phyloP scores from a whole-genome alignment of 1,140 invertebrate species.

The Caerostris extrusa region DNA sequence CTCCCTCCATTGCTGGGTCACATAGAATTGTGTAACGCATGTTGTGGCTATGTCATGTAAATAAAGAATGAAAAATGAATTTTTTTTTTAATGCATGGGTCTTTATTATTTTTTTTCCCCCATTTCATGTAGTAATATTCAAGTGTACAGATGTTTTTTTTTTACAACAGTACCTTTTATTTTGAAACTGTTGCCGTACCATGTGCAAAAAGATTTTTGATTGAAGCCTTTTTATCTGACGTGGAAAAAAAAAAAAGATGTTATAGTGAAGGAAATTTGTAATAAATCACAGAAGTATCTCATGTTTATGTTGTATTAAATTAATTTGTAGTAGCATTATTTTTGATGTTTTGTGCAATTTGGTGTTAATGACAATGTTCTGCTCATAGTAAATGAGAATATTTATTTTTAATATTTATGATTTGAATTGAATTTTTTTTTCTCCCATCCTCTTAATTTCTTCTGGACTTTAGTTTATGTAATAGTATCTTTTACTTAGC shows the following conservation, averaged over 20 bases:
- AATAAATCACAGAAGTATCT: conserved; percentile 40
- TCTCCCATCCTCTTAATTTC: background rate
- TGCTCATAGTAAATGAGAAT: conserved; percentile 62
- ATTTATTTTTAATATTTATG: conserved; percentile 61
- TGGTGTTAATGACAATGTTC: conserved; percentile 57
- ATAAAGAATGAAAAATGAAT: conserved; percentile 68
- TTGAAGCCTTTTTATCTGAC: background rate
- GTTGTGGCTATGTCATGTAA: conserved; percentile 76
- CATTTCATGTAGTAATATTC: conserved; percentile 62
- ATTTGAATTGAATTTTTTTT: background rate
- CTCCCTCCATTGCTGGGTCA: conserved; percentile 75
- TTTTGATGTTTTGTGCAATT: conserved; percentile 70
- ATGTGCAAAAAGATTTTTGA: background rate
- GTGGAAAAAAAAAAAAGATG: background rate
- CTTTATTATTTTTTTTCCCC: conserved; percentile 53
- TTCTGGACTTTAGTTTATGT: background rate
- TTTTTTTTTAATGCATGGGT: conserved; percentile 70
- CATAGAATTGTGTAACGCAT: conserved; percentile 74
- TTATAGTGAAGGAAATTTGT: conserved; percentile 10
- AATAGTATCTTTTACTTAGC: conserved; percentile 4
- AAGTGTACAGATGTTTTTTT: conserved; percentile 71
- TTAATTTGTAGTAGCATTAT: conserved; percentile 40
- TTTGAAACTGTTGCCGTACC: conserved; percentile 36
- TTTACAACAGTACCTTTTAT: conserved; percentile 50
- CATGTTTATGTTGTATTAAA: conserved; percentile 68